Conservation (phyloP, 1,140 invertebrate genomes). For the Apis florea region DNA sequence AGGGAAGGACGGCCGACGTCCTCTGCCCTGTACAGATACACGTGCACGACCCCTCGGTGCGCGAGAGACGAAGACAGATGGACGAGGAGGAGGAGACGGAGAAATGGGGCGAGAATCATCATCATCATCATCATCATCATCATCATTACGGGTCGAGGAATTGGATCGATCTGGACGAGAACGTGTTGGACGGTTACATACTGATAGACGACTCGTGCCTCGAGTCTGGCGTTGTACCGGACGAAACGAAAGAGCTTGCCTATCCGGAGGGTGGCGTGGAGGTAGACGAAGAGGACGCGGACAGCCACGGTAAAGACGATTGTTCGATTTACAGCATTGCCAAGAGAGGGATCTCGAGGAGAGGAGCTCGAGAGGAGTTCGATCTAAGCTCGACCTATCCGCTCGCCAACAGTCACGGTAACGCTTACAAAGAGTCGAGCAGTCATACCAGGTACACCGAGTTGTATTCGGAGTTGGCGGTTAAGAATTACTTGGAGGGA, state of each 20-base stretch:
- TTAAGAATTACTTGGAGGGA: conserved; percentile 25
- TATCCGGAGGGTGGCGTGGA: conserved; percentile 42
- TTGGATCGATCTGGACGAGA: conserved; percentile 62
- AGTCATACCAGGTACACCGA: conserved; percentile 62
- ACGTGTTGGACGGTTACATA: conserved; percentile 51
- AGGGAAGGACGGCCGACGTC: conserved; percentile 49
- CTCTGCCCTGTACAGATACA: conserved; percentile 65
- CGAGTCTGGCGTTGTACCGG: conserved; percentile 49
- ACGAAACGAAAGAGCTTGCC: conserved; percentile 50
- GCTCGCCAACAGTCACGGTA: conserved; percentile 67
- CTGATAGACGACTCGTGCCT: conserved; percentile 53
- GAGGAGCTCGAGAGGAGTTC: conserved; percentile 1
- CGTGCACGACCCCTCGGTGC: conserved; percentile 40
- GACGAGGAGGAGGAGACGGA: not conserved
- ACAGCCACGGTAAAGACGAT: conserved; percentile 45
- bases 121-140: too few species aligned
- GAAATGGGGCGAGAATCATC: conserved; percentile 9
- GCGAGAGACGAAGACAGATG: conserved; percentile 35
- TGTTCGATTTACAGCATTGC: conserved; percentile 7
- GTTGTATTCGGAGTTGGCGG: conserved; percentile 24
- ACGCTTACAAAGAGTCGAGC: conserved; percentile 57
- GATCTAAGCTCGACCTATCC: conserved; percentile 57
- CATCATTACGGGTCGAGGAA: too few species aligned
- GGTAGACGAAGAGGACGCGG: conserved; percentile 25
- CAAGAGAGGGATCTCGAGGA: not conserved